A percentile compares a stretch with the other conserved stretches of the same genome.
Conservation (phyloP, 2,113 vertebrate genomes). For the Turdus rufiventris region DNA sequence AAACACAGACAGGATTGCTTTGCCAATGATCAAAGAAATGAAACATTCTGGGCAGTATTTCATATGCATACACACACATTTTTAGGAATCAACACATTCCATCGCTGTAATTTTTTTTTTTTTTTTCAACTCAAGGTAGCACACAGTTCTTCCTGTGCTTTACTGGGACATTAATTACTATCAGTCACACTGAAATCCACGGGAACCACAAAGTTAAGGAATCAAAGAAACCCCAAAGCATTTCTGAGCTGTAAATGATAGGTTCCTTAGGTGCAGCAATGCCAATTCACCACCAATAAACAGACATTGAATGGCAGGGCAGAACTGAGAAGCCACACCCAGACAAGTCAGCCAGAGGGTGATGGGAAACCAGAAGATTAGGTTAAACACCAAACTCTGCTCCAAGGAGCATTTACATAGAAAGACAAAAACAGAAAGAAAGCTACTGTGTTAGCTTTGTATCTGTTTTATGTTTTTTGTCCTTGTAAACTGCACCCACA, state of each 20-base stretch:
- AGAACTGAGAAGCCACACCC: background rate
- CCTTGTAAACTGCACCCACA: background rate
- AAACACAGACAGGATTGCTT: constrained; percentile 19
- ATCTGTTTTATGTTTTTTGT: background rate
- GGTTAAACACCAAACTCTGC: background rate
- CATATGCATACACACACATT: background rate
- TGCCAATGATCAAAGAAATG: background rate
- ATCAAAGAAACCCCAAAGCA: background rate
- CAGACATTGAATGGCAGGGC: background rate
- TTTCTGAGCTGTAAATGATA: background rate
- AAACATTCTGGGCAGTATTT: background rate
- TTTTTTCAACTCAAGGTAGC: background rate
- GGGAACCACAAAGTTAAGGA: background rate
- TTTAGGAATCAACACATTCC: background rate
- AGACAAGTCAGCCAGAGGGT: background rate
- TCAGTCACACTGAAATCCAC: background rate
- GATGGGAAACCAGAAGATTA: constrained; percentile 5
- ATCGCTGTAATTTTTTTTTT: background rate
- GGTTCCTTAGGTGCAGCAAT: background rate
- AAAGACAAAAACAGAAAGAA: background rate
- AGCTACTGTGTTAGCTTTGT: background rate
- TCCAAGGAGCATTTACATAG: background rate
- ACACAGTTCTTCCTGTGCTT: background rate
- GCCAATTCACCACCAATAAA: background rate
- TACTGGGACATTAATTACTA: background rate